phyloP scores from a whole-genome alignment of 1,140 invertebrate species.

The Gonioctena quinquepunctata region DNA sequence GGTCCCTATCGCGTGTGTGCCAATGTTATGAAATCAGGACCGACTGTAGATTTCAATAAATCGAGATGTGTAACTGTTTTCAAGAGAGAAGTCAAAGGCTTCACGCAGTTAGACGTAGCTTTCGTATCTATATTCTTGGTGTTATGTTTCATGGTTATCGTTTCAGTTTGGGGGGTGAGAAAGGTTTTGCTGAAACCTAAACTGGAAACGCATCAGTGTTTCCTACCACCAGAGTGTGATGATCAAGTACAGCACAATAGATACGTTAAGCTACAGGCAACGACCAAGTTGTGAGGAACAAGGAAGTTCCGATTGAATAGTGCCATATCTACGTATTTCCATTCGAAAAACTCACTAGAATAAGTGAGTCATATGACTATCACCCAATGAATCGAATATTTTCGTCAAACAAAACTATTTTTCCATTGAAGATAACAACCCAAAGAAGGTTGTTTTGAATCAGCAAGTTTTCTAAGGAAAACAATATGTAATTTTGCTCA shows the following conservation, averaged over 20 bases:
- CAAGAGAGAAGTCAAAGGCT: constrained; percentile 56
- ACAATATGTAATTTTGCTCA: not conserved
- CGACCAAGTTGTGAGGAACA: constrained; percentile 57
- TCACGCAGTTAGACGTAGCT: constrained; percentile 59
- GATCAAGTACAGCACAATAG: constrained; percentile 59
- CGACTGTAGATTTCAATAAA: constrained; percentile 34
- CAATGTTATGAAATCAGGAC: constrained; percentile 40
- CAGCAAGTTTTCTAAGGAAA: not conserved
- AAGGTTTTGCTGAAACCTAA: constrained; percentile 61
- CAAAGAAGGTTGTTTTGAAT: not conserved
- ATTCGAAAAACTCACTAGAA: not conserved
- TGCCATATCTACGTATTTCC: constrained; percentile 20
- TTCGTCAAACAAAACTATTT: not conserved
- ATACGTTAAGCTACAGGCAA: constrained; percentile 67
- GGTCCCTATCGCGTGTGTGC: constrained; percentile 56
- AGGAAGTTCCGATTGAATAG: not conserved
- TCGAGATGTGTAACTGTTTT: constrained; percentile 61
- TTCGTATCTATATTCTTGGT: constrained; percentile 60
- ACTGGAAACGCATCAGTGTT: constrained; percentile 60
- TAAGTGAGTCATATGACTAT: not conserved
- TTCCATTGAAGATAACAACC: not conserved
- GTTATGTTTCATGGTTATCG: constrained; percentile 59
- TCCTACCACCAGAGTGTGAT: constrained; percentile 58
- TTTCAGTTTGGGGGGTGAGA: constrained; percentile 60
- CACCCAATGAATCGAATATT: too few relatives aligned